These are phyloP conservation scores for Meloe dianella DNA, from an alignment of 2,888 invertebrate species.

Conservation along the genomic window DNA sequence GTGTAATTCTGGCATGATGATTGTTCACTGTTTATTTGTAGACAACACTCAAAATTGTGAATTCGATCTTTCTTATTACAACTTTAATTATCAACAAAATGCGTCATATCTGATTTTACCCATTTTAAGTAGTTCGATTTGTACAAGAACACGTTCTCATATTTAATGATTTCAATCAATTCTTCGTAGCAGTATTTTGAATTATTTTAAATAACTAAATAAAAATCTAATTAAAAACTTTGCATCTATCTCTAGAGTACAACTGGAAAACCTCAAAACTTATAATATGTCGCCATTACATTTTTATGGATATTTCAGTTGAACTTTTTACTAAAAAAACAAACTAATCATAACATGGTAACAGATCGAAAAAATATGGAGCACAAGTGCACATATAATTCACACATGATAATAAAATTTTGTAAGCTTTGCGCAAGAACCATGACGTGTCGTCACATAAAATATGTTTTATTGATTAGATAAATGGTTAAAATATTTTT, in stretches of 20 bases:
- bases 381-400: not conserved
- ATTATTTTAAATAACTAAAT: not conserved
- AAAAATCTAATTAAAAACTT: not conserved
- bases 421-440: constrained; percentile 24
- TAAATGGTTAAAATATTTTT: constrained; percentile 19
- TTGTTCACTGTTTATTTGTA: not conserved
- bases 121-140: not conserved
- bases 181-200: not conserved
- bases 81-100: not conserved
- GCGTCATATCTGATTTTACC: not conserved
- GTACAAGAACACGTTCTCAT: not conserved
- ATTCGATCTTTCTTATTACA: not conserved
- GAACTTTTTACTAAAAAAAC: not conserved
- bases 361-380: not conserved
- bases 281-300: not conserved
- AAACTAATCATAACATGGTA: not conserved
- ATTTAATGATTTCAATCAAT: not conserved
- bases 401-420: constrained; percentile 16
- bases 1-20: not conserved
- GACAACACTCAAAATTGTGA: not conserved
- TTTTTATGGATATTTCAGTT: not conserved
- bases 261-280: not conserved
- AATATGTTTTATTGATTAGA: constrained; percentile 32
- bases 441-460: constrained; percentile 28
- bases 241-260: not conserved